phyloP scores from a whole-genome alignment of 2,888 invertebrate species.

The Eurytoma californica region DNA sequence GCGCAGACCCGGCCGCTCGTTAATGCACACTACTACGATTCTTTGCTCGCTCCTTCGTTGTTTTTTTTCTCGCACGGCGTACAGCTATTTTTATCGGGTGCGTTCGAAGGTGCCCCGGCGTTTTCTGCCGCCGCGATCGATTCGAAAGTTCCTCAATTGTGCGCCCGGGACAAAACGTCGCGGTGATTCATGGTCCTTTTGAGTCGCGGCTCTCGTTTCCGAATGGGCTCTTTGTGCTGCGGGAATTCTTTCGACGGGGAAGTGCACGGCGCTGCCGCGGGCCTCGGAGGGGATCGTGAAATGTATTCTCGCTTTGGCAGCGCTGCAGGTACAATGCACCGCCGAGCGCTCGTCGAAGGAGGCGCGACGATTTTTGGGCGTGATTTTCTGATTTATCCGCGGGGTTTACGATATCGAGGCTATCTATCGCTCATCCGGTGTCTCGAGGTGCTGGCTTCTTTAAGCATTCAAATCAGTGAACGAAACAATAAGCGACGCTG shows the following conservation, averaged over 20 bases:
- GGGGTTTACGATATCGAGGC: too few relatives aligned
- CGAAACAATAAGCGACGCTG: too few relatives aligned
- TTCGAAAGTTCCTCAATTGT: conserved; percentile 23
- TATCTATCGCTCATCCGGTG: too few relatives aligned
- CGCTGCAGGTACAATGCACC: too few relatives aligned
- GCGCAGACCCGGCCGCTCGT: neutral
- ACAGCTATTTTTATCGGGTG: neutral
- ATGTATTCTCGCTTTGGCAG: neutral
- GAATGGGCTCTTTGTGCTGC: neutral
- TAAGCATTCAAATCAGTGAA: too few relatives aligned
- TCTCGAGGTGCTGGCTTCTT: too few relatives aligned
- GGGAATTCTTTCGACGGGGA: neutral
- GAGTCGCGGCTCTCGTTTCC: neutral
- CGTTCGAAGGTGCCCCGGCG: neutral
- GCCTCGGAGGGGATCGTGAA: too few relatives aligned
- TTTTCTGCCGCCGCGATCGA: conserved; percentile 13
- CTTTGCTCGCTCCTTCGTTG: neutral
- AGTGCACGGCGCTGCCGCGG: too few relatives aligned
- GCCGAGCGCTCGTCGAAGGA: too few relatives aligned
- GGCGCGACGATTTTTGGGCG: too few relatives aligned
- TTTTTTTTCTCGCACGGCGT: neutral
- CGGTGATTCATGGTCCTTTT: conserved; percentile 26
- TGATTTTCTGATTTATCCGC: too few relatives aligned
- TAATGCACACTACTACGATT: neutral
- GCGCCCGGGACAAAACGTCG: conserved; percentile 8